Evolutionary conservation across 2,888 invertebrate genomes (phyloP).

Genomic region (Geophilus truncorum): DNA sequence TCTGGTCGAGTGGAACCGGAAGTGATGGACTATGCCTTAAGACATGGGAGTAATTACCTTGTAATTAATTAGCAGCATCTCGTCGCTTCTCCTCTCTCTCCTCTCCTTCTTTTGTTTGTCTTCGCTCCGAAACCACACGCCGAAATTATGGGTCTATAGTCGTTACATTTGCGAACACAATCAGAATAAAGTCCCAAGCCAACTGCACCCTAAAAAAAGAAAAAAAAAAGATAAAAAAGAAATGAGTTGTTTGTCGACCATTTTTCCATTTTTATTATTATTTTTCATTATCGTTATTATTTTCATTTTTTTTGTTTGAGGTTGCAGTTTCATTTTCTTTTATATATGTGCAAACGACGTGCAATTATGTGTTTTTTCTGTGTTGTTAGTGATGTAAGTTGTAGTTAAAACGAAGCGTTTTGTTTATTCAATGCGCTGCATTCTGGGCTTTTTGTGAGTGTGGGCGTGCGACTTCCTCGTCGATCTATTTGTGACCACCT

Average conservation of each 20-base stretch:
- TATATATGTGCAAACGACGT: background rate
- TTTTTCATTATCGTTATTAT: background rate
- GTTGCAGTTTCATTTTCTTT: slow-evolving; percentile 3
- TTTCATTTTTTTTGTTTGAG: background rate
- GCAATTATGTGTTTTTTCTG: background rate
- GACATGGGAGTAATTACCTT: slow-evolving; percentile 1
- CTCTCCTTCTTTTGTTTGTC: background rate
- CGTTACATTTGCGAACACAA: background rate
- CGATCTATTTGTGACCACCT: slow-evolving; percentile 4
- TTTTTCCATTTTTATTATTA: background rate
- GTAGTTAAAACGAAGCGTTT: slow-evolving; percentile 3
- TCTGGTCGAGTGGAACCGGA: background rate
- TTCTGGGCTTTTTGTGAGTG: background rate
- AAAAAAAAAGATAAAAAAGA: background rate
- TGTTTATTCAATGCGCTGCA: background rate
- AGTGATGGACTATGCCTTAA: background rate
- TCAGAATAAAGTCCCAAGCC: background rate
- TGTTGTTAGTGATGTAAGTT: background rate
- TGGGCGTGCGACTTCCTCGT: background rate
- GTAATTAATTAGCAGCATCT: background rate
- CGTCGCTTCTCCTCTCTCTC: background rate
- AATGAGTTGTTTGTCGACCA: background rate
- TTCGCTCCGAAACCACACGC: background rate
- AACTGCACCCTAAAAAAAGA: too few relatives aligned
- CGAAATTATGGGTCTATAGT: background rate